Evolutionary conservation across 2,888 invertebrate genomes (phyloP).

Genomic region (Caenorhabditis sinica): DNA sequence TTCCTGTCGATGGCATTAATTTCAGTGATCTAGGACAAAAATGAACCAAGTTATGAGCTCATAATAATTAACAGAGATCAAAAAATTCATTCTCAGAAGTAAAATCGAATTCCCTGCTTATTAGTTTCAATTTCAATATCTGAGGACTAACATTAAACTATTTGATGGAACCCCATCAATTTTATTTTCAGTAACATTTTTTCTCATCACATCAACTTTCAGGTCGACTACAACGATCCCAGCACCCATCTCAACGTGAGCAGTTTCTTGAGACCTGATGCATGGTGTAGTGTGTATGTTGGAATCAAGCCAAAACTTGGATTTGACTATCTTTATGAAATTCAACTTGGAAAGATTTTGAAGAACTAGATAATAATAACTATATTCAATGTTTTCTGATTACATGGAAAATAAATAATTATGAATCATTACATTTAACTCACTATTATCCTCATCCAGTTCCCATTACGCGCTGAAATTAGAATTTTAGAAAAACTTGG

Average conservation of each 20-base stretch:
- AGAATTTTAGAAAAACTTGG: too few relatives aligned
- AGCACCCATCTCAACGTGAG: conserved; percentile 66
- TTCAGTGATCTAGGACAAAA: neutral
- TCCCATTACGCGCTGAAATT: too few relatives aligned
- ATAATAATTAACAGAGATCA: too few relatives aligned
- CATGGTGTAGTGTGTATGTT: conserved; percentile 71
- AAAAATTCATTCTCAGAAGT: too few relatives aligned
- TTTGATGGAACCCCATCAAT: too few relatives aligned
- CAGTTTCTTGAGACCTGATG: conserved; percentile 54
- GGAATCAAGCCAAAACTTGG: conserved; percentile 67
- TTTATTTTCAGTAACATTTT: too few relatives aligned
- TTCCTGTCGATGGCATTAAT: neutral
- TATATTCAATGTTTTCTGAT: neutral
- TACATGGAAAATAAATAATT: neutral
- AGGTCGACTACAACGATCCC: conserved; percentile 70
- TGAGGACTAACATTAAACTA: too few relatives aligned
- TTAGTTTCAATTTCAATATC: too few relatives aligned
- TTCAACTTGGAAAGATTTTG: conserved; percentile 68
- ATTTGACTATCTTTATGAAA: conserved; percentile 68
- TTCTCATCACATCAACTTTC: too few relatives aligned
- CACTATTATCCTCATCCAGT: too few relatives aligned
- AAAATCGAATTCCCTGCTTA: too few relatives aligned
- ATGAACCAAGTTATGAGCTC: neutral
- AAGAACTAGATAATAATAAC: neutral
- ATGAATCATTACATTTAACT: neutral